Evolutionary conservation across 2,797 vertebrate species (phyloP).

Genomic region (Enteromius argenteus): DNA sequence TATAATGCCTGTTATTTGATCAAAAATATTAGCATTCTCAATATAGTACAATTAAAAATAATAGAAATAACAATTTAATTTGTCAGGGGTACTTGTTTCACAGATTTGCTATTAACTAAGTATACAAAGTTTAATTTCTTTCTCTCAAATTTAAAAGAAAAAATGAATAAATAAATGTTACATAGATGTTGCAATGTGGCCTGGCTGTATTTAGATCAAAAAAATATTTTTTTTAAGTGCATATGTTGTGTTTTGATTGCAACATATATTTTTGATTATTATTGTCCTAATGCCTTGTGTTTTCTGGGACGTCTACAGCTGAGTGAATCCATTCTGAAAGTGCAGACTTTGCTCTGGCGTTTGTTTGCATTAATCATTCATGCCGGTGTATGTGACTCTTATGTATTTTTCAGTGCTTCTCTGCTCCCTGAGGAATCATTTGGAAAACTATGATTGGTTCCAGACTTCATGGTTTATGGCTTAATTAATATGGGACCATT

Average conservation of each 20-base stretch:
- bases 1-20: no score
- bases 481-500: slow-evolving; percentile 73
- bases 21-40: no score
- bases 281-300: background rate
- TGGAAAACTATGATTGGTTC: slow-evolving; percentile 47
- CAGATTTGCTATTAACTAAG: no score
- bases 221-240: background rate
- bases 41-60: no score
- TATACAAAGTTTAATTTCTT: no score
- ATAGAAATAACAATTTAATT: no score
- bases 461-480: slow-evolving; percentile 58
- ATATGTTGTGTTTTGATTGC: background rate
- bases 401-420: slow-evolving; percentile 11
- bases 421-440: slow-evolving; percentile 55
- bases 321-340: background rate
- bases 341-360: background rate
- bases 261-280: background rate
- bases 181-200: background rate
- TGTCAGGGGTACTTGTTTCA: no score
- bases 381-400: background rate
- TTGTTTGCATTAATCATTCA: background rate
- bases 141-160: no score
- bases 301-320: background rate
- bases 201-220: background rate
- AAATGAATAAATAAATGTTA: background rate